Evolutionary conservation across 2,113 vertebrate genomes (phyloP).

Genomic region (Rhodinocichla rosea): DNA sequence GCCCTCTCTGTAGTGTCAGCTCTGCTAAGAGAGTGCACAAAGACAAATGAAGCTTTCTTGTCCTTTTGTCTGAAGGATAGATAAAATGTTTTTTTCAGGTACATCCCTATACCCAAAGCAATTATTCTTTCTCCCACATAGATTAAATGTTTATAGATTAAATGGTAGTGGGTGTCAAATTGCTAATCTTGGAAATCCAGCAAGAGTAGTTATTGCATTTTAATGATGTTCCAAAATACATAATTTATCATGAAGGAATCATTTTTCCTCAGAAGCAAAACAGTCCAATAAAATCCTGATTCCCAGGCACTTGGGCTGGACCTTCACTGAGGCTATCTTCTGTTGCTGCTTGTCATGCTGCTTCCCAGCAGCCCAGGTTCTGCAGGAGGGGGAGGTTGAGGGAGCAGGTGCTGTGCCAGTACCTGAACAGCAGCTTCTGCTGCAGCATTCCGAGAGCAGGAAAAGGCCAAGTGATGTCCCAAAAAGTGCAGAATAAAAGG

Average conservation of each 20-base stretch:
- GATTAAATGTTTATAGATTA: constrained; percentile 36
- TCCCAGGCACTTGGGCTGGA: neutral
- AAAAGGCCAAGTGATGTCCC: neutral
- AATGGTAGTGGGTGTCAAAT: constrained; percentile 25
- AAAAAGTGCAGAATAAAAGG: neutral
- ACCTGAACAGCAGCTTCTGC: neutral
- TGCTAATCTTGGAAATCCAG: constrained; percentile 8
- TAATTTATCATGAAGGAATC: neutral
- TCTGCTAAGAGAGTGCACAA: neutral
- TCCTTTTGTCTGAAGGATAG: constrained; percentile 1
- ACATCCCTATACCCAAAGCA: neutral
- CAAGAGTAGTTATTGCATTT: constrained; percentile 2
- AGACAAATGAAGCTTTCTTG: neutral
- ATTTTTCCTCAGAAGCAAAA: neutral
- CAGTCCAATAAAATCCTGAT: neutral
- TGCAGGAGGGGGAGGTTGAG: neutral
- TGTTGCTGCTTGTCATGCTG: neutral
- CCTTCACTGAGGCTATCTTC: neutral
- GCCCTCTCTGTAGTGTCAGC: neutral
- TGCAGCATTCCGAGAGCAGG: neutral
- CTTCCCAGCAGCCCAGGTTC: neutral
- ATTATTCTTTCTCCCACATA: neutral
- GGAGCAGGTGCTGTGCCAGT: neutral
- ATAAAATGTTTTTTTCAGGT: neutral
- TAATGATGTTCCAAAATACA: constrained; percentile 17